Evolutionary conservation across 2,888 invertebrate species (phyloP), one percentile per base, ranked within the genome.

Genomic region (Papilio protenor): DNA sequence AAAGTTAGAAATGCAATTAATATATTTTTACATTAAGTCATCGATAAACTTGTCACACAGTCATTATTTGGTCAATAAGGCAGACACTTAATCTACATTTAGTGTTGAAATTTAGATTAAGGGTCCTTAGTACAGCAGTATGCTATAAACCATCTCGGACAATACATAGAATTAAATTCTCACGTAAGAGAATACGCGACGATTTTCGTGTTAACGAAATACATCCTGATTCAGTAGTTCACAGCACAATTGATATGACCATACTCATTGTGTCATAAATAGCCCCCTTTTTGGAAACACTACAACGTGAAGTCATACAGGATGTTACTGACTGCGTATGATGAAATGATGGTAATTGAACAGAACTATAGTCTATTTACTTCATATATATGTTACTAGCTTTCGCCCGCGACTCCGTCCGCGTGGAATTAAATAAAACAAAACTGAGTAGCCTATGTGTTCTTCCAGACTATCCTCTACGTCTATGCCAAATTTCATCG

Each of bases 251-350:
- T 86, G 85, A 79, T 81, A 79, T 86, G 91, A 87, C 90, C 91
- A 84, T 85, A 87, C 79, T 73, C 70, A 52, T 71, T 81, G 79
- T 81, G 73, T 75, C 78, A 77, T 77, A 86, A 87, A 85, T 84
- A 81, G 81, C 70, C 76, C 79, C 75, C 82, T 86, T 87, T 85
- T 86, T 85, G 83, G 84, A 85, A 89, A 87, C 84, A 80, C 83
- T 83, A 84, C 80, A 85, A 85, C 83, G 85, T 91, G 91, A 91
- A 85, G 84, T 91, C 91, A 90, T 86, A 82, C 83, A 89, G 92
- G 91, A 92, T 87, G 86, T 83, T 77, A 82, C 84, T 18, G 81
- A 81, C 80, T 80, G 79, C 80, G 80, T 79, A 23, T 73, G 77
- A 77, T 73, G 69, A 47, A 69, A 73, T 47, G 49, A 8, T 69